Evolutionary conservation across 2,797 vertebrate genomes (phyloP), one percentile per base, ranked within the genome.

Genomic region (Lerista edwardsae): DNA sequence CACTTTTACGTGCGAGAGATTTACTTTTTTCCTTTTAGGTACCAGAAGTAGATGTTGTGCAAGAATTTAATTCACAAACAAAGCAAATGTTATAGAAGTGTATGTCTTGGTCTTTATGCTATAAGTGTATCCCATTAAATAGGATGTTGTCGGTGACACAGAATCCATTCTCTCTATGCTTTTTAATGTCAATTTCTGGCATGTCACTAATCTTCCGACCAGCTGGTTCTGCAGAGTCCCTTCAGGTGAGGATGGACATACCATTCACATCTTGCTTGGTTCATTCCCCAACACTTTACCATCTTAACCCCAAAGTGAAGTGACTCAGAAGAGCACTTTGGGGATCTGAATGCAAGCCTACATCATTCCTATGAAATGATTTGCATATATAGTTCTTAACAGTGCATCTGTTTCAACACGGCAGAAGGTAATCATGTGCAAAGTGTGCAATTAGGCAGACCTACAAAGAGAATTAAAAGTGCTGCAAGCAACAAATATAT

Each of bases 401-500:
- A 0, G 0, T 47, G 55, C 89, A 64, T 84, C 79, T 51, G 47
- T 82, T 75, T 72, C 67, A 89, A 65, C 2, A 12, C 83, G 29
- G 61, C 3, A 23, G 11, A 57, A 82, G 72, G 19, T 55, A 25
- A 41, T 17, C 0, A 9, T 27, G 83, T 39, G 76, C 62, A 41
- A 1, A 87, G 0, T 80, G 64, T 88, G 36, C 89, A 89, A 82
- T 29, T 71, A 85, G 12, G 83, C 31, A 78, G 88, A 47, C 69
- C 82, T 78, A 51, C 69, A 80, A 86, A 84, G 61, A 83, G 78
- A 87, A 86, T 31, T 27, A 81, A 55, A 55, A 55, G 27, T 62
- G 29, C 51, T 76, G 55, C 41, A 83, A 89, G 73, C 36, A 23
- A 67, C 23, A 90, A 90, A 86, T 39, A 90, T 76, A 74, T 4